These are phyloP conservation scores for Abscondita cerata DNA, from an alignment of 2,888 invertebrate species.

Conservation along the genomic window DNA sequence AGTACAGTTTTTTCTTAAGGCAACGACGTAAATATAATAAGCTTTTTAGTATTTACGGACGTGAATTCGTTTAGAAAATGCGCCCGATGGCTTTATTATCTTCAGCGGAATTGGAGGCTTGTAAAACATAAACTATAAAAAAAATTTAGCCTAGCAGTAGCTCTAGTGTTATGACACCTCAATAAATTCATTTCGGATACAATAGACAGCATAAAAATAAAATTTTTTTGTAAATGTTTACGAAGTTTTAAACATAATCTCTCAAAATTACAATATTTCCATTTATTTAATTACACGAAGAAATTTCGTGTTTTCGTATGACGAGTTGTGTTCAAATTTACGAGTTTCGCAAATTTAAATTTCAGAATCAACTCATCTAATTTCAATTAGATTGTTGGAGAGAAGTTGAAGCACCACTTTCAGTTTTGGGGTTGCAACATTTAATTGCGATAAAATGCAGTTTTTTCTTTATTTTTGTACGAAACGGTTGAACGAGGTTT, in stretches of 20 bases:
- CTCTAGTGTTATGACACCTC: neutral
- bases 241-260: constrained; percentile 1
- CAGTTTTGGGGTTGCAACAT: constrained; percentile 22
- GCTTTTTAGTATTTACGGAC: neutral
- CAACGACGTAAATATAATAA: neutral
- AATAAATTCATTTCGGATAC: neutral
- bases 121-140: neutral
- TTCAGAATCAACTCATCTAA: constrained; percentile 45
- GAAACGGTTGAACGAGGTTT: too few species aligned
- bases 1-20: neutral
- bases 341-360: constrained; percentile 48
- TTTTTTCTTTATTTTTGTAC: neutral
- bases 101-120: neutral
- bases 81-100: too few species aligned
- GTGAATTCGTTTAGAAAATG: neutral
- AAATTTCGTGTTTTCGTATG: constrained; percentile 46
- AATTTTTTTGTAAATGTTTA: too few species aligned
- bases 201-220: neutral
- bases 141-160: too few species aligned
- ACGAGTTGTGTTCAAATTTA: constrained; percentile 46
- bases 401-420: constrained; percentile 35
- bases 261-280: constrained; percentile 23
- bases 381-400: constrained; percentile 46
- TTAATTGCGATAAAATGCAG: constrained; percentile 20
- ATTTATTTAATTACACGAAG: constrained; percentile 45